A percentile compares a stretch with the other conserved stretches of the same genome.
Conservation (phyloP, 1,140 invertebrate species). For the Drosophila rhopaloa region DNA sequence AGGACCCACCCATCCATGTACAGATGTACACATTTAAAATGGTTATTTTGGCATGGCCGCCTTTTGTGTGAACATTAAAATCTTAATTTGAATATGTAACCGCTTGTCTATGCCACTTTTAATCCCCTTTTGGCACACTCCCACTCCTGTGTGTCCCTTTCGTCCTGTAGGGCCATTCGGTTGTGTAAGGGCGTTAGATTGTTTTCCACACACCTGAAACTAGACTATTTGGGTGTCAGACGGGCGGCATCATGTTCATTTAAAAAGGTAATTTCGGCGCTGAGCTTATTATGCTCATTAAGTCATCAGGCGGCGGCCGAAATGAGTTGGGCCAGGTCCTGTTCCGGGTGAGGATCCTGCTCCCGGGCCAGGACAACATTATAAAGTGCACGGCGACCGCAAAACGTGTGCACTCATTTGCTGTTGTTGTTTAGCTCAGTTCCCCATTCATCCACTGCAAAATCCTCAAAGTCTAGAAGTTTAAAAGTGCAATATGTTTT, state of each 20-base stretch:
- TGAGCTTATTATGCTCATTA: constrained; percentile 83
- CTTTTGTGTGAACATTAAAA: constrained; percentile 76
- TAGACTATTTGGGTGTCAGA: constrained; percentile 9
- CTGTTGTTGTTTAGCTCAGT: constrained; percentile 54
- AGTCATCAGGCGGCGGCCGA: constrained; percentile 64
- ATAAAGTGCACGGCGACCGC: constrained; percentile 70
- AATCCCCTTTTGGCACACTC: constrained; percentile 58
- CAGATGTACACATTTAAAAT: constrained; percentile 25
- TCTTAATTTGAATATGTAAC: constrained; percentile 82
- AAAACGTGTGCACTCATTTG: constrained; percentile 70
- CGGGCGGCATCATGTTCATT: constrained; percentile 73
- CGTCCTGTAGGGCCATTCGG: constrained; percentile 17
- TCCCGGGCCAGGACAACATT: constrained; percentile 43
- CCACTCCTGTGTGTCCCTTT: constrained; percentile 9
- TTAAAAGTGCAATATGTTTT: neutral
- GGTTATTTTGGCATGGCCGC: constrained; percentile 32
- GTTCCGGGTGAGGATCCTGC: constrained; percentile 23
- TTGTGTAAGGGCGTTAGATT: constrained; percentile 34
- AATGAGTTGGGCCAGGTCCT: constrained; percentile 39
- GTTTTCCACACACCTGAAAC: constrained; percentile 24
- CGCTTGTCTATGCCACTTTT: constrained; percentile 73
- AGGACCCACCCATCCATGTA: constrained; percentile 1
- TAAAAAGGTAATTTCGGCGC: constrained; percentile 79
- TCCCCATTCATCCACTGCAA: constrained; percentile 18
- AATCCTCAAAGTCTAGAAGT: neutral